Evolutionary conservation across 64 coral and sea anemone species (phyloP).

Genomic region (Dendrophyllia cribrosa): DNA sequence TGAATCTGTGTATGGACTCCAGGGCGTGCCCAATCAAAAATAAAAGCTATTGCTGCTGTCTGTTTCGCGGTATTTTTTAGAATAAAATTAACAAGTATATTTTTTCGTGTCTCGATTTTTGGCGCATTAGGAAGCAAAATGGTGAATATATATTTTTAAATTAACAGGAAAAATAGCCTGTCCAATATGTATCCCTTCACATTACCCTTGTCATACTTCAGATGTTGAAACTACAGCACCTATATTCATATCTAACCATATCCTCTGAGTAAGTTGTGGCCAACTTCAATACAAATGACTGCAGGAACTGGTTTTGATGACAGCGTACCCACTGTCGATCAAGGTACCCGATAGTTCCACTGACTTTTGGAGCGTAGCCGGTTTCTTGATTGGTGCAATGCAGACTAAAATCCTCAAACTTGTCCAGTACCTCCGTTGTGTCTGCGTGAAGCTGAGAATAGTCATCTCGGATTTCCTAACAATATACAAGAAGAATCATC

Average conservation of each 20-base stretch:
- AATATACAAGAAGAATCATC: neutral
- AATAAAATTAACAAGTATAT: no score
- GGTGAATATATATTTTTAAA: no score
- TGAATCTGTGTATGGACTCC: no score
- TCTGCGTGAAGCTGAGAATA: neutral
- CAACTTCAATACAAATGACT: conserved; percentile 27
- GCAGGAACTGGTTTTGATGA: conserved; percentile 44
- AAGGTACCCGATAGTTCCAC: conserved; percentile 51
- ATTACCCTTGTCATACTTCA: neutral
- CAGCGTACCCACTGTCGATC: conserved; percentile 59
- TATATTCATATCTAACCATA: conserved; percentile 63
- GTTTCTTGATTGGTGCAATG: conserved; percentile 37
- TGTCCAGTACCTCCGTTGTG: neutral
- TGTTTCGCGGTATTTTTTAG: no score
- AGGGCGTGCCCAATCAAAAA: no score
- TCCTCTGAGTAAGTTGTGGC: conserved; percentile 25
- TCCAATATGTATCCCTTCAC: neutral
- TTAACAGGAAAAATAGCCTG: no score
- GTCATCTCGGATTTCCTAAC: conserved; percentile 28
- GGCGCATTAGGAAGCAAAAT: no score
- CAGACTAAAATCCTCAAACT: conserved; percentile 23
- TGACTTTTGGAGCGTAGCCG: conserved; percentile 41
- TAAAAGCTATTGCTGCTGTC: no score
- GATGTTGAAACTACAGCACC: conserved; percentile 50
- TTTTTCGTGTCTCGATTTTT: no score